Evolutionary conservation across 2,888 invertebrate genomes (phyloP).

Genomic region (Meandrusa payeni): DNA sequence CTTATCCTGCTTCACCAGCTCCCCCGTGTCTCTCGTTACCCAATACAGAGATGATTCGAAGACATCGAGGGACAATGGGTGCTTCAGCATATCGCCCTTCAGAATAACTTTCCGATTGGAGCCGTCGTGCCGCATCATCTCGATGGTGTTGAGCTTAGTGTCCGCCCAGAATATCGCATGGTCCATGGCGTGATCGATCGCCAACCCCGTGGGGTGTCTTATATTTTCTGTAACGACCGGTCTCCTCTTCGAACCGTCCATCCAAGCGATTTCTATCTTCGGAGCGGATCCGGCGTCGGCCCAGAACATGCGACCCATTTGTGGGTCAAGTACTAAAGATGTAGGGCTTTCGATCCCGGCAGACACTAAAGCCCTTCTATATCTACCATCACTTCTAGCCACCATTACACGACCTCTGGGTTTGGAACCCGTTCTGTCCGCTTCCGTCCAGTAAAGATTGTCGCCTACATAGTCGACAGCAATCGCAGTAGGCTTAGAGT

Average conservation of each 20-base stretch:
- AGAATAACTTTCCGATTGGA: conserved; percentile 86
- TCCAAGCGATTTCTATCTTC: conserved; percentile 97
- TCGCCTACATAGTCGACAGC: conserved; percentile 97
- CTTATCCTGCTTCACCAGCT: conserved; percentile 95
- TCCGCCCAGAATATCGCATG: conserved; percentile 98
- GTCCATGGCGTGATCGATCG: conserved; percentile 94
- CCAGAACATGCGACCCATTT: conserved; percentile 94
- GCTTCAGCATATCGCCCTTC: conserved; percentile 86
- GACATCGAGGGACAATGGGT: conserved; percentile 94
- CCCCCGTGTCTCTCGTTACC: conserved; percentile 94
- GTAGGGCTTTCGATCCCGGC: conserved; percentile 92
- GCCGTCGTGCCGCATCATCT: conserved; percentile 92
- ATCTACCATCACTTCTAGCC: conserved; percentile 93
- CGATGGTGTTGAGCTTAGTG: conserved; percentile 93
- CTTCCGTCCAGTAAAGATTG: conserved; percentile 97
- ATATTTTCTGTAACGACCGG: conserved; percentile 91
- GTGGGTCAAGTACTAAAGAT: conserved; percentile 93
- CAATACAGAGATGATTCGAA: conserved; percentile 97
- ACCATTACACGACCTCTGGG: conserved; percentile 92
- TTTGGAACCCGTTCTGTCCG: conserved; percentile 86
- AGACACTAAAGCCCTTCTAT: conserved; percentile 89
- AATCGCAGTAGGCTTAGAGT: conserved; percentile 91
- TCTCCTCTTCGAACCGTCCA: conserved; percentile 95
- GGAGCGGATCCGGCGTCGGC: conserved; percentile 94
- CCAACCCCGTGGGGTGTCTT: conserved; percentile 92